Evolutionary conservation across 2,888 invertebrate genomes (phyloP).

Genomic region (Megalurothrips usitatus): DNA sequence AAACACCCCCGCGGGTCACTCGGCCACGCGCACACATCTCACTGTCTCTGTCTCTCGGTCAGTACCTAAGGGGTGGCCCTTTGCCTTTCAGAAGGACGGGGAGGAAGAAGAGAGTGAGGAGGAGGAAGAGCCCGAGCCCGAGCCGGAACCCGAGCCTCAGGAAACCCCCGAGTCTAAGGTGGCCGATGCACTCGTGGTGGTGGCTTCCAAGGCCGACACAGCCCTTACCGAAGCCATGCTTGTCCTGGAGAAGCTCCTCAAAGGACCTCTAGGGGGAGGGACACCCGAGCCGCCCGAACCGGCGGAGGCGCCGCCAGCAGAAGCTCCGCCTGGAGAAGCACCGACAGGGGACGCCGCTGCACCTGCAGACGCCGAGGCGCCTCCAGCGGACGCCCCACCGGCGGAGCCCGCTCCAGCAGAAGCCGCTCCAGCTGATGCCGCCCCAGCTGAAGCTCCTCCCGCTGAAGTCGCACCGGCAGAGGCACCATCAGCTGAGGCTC

Average conservation of each 20-base stretch:
- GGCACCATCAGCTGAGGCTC: conserved; percentile 27
- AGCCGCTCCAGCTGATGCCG: conserved; percentile 28
- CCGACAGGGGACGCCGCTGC: conserved; percentile 26
- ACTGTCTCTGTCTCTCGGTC: too few species aligned
- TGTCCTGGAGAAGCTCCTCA: neutral
- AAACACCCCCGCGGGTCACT: too few species aligned
- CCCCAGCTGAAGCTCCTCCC: conserved; percentile 28
- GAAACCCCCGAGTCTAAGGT: conserved; percentile 16
- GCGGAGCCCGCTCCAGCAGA: conserved; percentile 29
- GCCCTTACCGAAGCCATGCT: conserved; percentile 17
- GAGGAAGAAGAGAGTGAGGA: neutral
- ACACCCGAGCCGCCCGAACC: neutral
- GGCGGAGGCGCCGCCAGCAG: conserved; percentile 16
- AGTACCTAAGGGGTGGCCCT: neutral
- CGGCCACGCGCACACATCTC: too few species aligned
- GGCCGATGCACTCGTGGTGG: neutral
- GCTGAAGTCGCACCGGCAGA: conserved; percentile 29
- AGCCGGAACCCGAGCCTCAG: conserved; percentile 21
- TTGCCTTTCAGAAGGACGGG: neutral
- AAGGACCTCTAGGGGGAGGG: neutral
- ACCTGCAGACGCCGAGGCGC: conserved; percentile 27
- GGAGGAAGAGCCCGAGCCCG: neutral
- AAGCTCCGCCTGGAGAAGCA: conserved; percentile 11
- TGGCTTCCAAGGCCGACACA: neutral
- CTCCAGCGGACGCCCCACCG: conserved; percentile 32